Evolutionary conservation across 2,113 vertebrate genomes (phyloP), one percentile per base, ranked within the genome.

Genomic region (Silurus meridionalis): DNA sequence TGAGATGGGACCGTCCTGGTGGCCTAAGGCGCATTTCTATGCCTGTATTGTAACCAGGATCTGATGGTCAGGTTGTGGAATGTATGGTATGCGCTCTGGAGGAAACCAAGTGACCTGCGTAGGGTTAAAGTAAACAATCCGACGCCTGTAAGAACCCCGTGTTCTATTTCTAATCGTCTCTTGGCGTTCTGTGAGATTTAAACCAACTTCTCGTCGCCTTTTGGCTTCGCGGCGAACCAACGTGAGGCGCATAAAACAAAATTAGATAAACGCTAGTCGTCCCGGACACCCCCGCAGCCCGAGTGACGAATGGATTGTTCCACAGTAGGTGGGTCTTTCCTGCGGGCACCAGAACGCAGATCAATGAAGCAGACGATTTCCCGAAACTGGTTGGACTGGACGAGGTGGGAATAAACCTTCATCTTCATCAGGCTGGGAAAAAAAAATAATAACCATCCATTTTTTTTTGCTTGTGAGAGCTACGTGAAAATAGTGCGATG

Each of bases 261-360:
- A 8, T 10, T 0, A 23, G 3, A 9, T 10, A 25, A 8, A 4
- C 5, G 11, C 19, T 6, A 37, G 58, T 11, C 21, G 48, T n/a
- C 3, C 28, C 15, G 61, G 1, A 3, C 9, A 50, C 37, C 61
- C 80, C 58, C 67, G 15, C 67, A 17, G 13, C 15, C 11, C 14
- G 57, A 63, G 21, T 6, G 57, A 4, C 74, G n/a, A 53, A 92
- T 96, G 96, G 97, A 95, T 94, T 91, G 88, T 92, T 94, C 97
- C 93, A 91, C 93, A 93, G 95, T 95, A 93, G 97, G 96, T 96
- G 96, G 96, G 96, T 93, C 93, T 92, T 89, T 79, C 85, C 92
- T 93, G 95, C 95, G 93, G 94, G 94, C 94, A 94, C 94, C 94
- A 94, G 94, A 94, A 95, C 94, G 92, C 90, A 94, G 94, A 95